Base-by-base conservation (phyloP, 2,797 vertebrate genomes). In the Micrastur ruficollis region DNA sequence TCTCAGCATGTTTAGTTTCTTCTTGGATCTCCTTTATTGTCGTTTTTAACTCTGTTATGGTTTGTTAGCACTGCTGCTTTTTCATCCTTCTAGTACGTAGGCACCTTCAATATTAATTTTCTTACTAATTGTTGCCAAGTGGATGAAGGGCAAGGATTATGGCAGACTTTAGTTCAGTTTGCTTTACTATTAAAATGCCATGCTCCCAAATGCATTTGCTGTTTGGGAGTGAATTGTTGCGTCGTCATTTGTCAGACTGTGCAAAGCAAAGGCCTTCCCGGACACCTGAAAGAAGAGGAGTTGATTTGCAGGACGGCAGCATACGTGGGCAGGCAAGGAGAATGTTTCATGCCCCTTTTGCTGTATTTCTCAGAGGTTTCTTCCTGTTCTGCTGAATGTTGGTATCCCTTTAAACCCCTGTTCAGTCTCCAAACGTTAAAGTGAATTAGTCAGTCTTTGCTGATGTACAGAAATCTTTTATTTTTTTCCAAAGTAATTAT, bases 1-100 rank as follows among this genome's bases (percentile, higher is more conserved):
- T 94, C 90, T 93, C 84, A 91, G 84, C 86, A 46, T 62, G 42
- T 93, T 95, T 91, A 59, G 76, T 81, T 94, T 87, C 80, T 94
- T 81, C 86, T 94, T 91, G 89, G 53, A 93, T 88, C 92, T 72
- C 79, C 81, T 97, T 94, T 6, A 0, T 10, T 93, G 89, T 89
- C 8, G 8, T 86, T 95, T 87, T 95, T 73, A 92, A 59, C 73
- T 96, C 67, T 86, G 32, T 89, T 96, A 87, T 34, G 50, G 68
- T 95, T 87, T 91, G 61, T 63, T 86, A 79, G 53, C 72, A 31
- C 65, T 81, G 52, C 49, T 93, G 50, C 20, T 86, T 92, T 92
- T 96, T 91, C 81, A 85, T 86, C 63, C 78, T 81, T 74, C 22
- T 70, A 32, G 29, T 89, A 62, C 44, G 72, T 62, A 25, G 14